Conservation (phyloP, 2,888 invertebrate genomes). For the Aporophyla nigra region DNA sequence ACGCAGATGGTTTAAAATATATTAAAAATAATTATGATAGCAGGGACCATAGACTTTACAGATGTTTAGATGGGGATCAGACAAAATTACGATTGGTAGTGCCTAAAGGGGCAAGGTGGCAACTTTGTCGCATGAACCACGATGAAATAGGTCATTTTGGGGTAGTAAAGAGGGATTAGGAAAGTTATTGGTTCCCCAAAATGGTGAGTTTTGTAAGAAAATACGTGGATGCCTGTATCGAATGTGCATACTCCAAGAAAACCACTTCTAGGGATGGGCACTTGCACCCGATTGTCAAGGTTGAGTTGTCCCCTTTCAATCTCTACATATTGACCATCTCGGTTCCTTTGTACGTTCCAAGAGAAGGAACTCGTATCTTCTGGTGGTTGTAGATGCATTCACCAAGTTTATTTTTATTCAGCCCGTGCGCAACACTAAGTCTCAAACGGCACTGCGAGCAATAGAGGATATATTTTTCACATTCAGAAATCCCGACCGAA, state of each 20-base stretch:
- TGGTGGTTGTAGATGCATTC: not conserved
- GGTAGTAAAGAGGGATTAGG: not conserved
- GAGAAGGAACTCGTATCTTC: not conserved
- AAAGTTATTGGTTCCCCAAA: no score
- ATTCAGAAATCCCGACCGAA: not conserved
- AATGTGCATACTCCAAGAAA: not conserved
- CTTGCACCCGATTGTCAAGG: not conserved
- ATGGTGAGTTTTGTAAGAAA: not conserved
- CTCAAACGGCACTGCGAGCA: not conserved
- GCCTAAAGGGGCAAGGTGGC: slow-evolving; percentile 5
- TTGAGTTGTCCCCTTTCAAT: not conserved
- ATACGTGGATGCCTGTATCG: not conserved
- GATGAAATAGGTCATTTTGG: not conserved
- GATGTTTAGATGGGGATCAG: not conserved
- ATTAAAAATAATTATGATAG: not conserved
- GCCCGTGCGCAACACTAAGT: not conserved
- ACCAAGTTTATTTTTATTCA: not conserved
- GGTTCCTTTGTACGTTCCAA: not conserved
- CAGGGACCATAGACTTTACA: not conserved
- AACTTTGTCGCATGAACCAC: slow-evolving; percentile 2
- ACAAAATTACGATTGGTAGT: not conserved
- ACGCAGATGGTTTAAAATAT: not conserved
- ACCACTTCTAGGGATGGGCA: not conserved
- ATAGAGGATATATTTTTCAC: not conserved
- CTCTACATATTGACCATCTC: not conserved